Conservation (phyloP, 2,888 invertebrate genomes). For the Eledona agricola region DNA sequence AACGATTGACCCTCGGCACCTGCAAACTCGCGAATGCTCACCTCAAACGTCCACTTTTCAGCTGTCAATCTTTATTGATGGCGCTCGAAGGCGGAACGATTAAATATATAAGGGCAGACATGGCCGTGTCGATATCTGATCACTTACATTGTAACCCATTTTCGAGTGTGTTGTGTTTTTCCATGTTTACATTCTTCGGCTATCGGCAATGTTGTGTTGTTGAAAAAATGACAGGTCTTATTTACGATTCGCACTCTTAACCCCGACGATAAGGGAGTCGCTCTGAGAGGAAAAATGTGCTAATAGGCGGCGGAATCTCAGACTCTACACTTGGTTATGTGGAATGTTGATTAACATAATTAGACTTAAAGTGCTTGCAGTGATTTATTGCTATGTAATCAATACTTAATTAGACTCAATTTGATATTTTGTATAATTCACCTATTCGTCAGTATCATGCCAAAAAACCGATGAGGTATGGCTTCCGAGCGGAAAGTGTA, state of each 20-base stretch:
- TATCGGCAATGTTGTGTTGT: constrained; percentile 16
- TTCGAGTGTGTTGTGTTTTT: constrained; percentile 28
- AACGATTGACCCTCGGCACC: constrained; percentile 7
- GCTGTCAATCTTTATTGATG: constrained; percentile 47
- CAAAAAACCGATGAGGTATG: too few species aligned
- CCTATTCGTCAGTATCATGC: too few species aligned
- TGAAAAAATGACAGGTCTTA: constrained; percentile 25
- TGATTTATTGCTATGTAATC: too few species aligned
- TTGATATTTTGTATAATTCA: too few species aligned
- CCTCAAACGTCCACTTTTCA: constrained; percentile 40
- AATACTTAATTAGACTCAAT: too few species aligned
- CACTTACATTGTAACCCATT: constrained; percentile 32
- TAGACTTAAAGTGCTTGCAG: too few species aligned
- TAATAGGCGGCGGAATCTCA: constrained; percentile 15
- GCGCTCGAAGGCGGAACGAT: constrained; percentile 42
- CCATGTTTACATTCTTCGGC: constrained; percentile 26
- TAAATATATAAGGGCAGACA: constrained; percentile 41
- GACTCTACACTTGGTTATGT: too few species aligned
- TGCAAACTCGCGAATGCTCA: constrained; percentile 32
- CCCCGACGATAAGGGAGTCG: constrained; percentile 13
- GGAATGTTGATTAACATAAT: too few species aligned
- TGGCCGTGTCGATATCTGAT: constrained; percentile 32
- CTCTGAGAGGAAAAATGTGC: constrained; percentile 15
- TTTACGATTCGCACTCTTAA: constrained; percentile 16
- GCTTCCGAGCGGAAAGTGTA: too few species aligned